Conservation (phyloP, 2,888 invertebrate genomes). For the Callyntrura sp. region DNA sequence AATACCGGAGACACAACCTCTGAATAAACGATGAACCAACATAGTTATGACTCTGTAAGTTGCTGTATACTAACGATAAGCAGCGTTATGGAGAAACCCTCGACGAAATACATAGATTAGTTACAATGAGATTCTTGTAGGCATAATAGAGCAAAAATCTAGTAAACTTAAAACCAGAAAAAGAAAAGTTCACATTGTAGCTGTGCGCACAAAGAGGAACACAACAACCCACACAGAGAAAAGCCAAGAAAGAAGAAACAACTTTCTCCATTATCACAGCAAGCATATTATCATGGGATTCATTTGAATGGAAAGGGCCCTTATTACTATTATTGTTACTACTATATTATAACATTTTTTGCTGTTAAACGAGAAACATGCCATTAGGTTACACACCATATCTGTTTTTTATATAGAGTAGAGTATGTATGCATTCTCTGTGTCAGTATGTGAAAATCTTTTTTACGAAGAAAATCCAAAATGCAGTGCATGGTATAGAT, state of each 20-base stretch:
- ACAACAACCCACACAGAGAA: conserved; percentile 29
- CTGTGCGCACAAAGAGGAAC: neutral
- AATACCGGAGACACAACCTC: too few relatives aligned
- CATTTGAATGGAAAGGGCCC: conserved; percentile 71
- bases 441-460: too few relatives aligned
- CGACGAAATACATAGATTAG: too few relatives aligned
- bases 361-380: conserved; percentile 17
- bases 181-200: neutral
- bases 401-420: neutral
- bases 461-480: too few relatives aligned
- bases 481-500: neutral
- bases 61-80: too few relatives aligned
- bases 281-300: conserved; percentile 70
- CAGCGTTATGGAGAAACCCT: too few relatives aligned
- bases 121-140: too few relatives aligned
- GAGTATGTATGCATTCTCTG: conserved; percentile 20
- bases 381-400: neutral
- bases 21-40: too few relatives aligned
- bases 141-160: neutral
- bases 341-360: conserved; percentile 20
- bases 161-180: conserved; percentile 16
- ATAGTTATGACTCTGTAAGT: too few relatives aligned
- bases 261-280: conserved; percentile 62
- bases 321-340: conserved; percentile 54
- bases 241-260: conserved; percentile 42